These are phyloP conservation scores for Stenodera caucasica DNA, from an alignment of 2,888 invertebrate species.

Conservation along the genomic window DNA sequence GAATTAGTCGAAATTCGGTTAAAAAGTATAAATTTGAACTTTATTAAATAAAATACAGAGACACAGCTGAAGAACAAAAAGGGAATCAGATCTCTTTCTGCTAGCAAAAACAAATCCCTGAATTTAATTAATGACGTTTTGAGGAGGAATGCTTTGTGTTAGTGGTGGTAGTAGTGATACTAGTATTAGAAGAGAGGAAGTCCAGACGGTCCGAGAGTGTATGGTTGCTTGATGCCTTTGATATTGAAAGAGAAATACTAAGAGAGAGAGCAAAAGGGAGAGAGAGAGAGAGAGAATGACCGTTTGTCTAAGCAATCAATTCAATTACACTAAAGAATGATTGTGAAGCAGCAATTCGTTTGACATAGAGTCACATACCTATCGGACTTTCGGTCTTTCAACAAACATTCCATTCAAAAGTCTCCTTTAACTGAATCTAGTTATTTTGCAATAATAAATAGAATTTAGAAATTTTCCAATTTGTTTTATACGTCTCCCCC, in stretches of 20 bases:
- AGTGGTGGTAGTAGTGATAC: slow-evolving; percentile 15
- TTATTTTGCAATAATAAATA: no score
- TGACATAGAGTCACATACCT: slow-evolving; percentile 49
- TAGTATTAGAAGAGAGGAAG: slow-evolving; percentile 13
- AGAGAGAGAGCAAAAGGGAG: neutral
- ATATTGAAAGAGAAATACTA: slow-evolving; percentile 18
- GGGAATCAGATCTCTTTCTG: slow-evolving; percentile 51
- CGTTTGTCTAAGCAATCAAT: slow-evolving; percentile 57
- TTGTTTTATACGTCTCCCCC: no score
- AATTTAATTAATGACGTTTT: slow-evolving; percentile 57
- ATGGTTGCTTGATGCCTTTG: slow-evolving; percentile 37
- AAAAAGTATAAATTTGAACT: no score
- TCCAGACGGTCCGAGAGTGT: slow-evolving; percentile 31
- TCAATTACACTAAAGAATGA: slow-evolving; percentile 54
- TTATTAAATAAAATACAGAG: no score
- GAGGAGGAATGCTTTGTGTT: slow-evolving; percentile 54
- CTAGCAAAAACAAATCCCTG: slow-evolving; percentile 55
- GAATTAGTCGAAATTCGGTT: no score
- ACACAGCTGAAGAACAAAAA: slow-evolving; percentile 48
- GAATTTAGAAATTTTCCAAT: no score
- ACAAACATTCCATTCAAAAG: slow-evolving; percentile 21
- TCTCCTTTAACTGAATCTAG: neutral
- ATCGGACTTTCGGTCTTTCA: slow-evolving; percentile 22
- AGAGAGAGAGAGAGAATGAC: slow-evolving; percentile 11
- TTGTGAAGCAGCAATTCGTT: slow-evolving; percentile 46